Evolutionary conservation across 2,888 invertebrate species (phyloP).

Genomic region (Volucella inanis): DNA sequence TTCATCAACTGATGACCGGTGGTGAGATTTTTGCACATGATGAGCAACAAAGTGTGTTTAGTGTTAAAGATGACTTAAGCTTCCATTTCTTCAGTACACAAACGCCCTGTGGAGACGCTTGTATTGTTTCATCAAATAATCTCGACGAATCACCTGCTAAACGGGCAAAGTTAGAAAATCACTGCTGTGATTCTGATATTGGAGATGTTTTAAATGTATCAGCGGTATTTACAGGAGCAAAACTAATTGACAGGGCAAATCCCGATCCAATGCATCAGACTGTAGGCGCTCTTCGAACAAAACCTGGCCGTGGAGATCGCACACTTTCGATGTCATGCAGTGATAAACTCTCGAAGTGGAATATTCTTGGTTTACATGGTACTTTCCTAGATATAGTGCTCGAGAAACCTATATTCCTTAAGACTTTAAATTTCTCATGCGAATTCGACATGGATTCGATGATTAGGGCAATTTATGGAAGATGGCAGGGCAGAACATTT

Average conservation of each 20-base stretch:
- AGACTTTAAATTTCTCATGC: slow-evolving; percentile 88
- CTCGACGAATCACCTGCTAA: slow-evolving; percentile 71
- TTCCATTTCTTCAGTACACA: slow-evolving; percentile 95
- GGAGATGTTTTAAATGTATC: slow-evolving; percentile 36
- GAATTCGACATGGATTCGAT: slow-evolving; percentile 86
- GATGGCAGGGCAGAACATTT: slow-evolving; percentile 78
- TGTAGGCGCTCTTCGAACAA: slow-evolving; percentile 90
- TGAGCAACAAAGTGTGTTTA: slow-evolving; percentile 81
- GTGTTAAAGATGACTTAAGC: slow-evolving; percentile 85
- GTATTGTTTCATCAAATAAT: slow-evolving; percentile 86
- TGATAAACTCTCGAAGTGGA: slow-evolving; percentile 96
- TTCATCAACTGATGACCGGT: slow-evolving; percentile 85
- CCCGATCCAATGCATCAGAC: slow-evolving; percentile 86
- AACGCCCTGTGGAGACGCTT: slow-evolving; percentile 96
- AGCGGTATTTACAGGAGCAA: slow-evolving; percentile 90
- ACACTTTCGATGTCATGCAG: slow-evolving; percentile 96
- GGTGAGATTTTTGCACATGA: slow-evolving; percentile 81
- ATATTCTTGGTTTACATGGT: slow-evolving; percentile 93
- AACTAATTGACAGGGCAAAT: slow-evolving; percentile 86
- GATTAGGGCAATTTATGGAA: slow-evolving; percentile 84
- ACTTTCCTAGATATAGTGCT: slow-evolving; percentile 89
- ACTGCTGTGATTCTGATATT: slow-evolving; percentile 18
- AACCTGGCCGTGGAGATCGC: slow-evolving; percentile 95
- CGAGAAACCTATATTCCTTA: slow-evolving; percentile 87
- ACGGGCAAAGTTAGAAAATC: slow-evolving; percentile 69